Evolutionary conservation across 2,888 invertebrate species (phyloP).

Genomic region (Nineta flava): DNA sequence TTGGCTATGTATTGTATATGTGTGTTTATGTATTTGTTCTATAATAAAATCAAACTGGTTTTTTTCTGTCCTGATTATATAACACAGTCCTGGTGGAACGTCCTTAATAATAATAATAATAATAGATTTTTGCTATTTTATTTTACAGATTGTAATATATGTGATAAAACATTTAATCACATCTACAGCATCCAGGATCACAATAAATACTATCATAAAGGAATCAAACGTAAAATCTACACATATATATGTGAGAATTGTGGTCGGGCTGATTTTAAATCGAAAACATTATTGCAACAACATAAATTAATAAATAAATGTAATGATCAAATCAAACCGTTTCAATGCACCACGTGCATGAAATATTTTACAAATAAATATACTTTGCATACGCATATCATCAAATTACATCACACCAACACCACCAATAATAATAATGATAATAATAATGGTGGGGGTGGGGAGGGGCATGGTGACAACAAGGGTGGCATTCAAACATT

Average conservation of each 20-base stretch:
- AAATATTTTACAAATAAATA: conserved; percentile 21
- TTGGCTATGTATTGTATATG: too few species aligned
- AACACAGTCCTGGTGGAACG: too few species aligned
- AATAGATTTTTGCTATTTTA: too few species aligned
- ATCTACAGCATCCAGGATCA: conserved; percentile 29
- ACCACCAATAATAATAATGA: conserved; percentile 10
- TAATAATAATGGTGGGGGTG: too few species aligned
- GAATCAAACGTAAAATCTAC: conserved; percentile 17
- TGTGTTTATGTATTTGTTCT: too few species aligned
- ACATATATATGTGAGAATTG: conserved; percentile 22
- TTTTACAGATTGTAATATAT: conserved; percentile 23
- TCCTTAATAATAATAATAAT: too few species aligned
- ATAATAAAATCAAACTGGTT: too few species aligned
- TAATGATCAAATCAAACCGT: conserved; percentile 4
- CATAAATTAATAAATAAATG: conserved; percentile 17
- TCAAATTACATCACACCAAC: conserved; percentile 18
- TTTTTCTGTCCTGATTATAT: too few species aligned
- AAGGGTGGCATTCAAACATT: too few species aligned
- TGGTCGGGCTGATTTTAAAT: conserved; percentile 19
- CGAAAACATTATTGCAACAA: conserved; percentile 26
- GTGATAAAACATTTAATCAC: conserved; percentile 28
- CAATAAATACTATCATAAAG: conserved; percentile 20
- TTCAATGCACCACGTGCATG: conserved; percentile 12
- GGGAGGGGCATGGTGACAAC: too few species aligned
- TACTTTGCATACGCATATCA: conserved; percentile 20